Percentiles rank a stretch among this genome's conserved stretches.
phyloP scores from a whole-genome alignment of 2,888 invertebrate genomes.

The Campaea margaritaria region DNA sequence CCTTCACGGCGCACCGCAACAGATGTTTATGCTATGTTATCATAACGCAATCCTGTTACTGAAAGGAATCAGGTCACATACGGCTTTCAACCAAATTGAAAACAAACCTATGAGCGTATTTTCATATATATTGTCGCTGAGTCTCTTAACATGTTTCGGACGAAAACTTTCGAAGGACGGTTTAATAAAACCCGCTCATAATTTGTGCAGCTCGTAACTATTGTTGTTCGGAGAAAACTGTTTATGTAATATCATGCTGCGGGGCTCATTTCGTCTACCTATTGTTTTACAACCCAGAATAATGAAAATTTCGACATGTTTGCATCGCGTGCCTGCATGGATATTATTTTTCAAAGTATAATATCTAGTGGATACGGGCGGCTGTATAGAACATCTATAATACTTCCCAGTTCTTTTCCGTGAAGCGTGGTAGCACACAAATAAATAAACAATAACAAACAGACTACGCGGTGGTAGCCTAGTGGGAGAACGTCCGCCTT shows the following conservation, averaged over 20 bases:
- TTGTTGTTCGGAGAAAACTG: constrained; percentile 54
- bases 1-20: constrained; percentile 29
- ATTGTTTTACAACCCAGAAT: constrained; percentile 63
- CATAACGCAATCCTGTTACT: constrained; percentile 38
- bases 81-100: constrained; percentile 63
- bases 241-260: constrained; percentile 53
- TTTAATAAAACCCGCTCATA: constrained; percentile 48
- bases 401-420: not conserved
- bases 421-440: not conserved
- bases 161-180: constrained; percentile 45
- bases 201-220: constrained; percentile 45
- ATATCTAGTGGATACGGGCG: not conserved
- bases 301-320: constrained; percentile 70
- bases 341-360: not conserved
- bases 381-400: too few relatives aligned
- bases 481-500: too few relatives aligned
- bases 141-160: constrained; percentile 5
- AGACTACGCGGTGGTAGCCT: too few relatives aligned
- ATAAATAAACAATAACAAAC: too few relatives aligned
- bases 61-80: constrained; percentile 61
- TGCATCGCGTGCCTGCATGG: constrained; percentile 11
- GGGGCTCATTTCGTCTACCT: constrained; percentile 58
- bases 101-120: constrained; percentile 48
- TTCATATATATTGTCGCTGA: constrained; percentile 13
- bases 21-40: constrained; percentile 39